Evolutionary conservation across 2,113 vertebrate species (phyloP), one percentile per base, ranked within the genome.

Genomic region (Amblyornis subalaris): DNA sequence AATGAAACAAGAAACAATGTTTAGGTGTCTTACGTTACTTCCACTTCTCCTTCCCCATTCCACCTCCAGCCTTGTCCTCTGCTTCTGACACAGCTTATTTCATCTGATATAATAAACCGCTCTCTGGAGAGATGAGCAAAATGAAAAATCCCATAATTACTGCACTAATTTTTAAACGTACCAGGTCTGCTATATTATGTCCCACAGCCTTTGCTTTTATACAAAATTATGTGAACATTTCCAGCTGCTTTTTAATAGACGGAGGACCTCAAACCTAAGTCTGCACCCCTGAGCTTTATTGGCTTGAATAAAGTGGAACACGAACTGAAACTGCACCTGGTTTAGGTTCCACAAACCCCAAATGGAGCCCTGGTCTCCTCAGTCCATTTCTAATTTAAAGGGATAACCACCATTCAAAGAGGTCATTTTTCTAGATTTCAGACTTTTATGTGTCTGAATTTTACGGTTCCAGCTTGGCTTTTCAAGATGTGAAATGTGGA

Each of bases 331-430:
- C 26, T 79, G 67, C 84, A 96, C 67, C 83, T 90, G 70, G 80
- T 91, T 89, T 90, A 89, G 35, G 77, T 88, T 96, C 94, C 64
- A 64, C 50, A 93, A 93, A 81, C 51, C 58, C 73, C 77, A 85
- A 58, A 85, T 38, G 80, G 23, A 95, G 9, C 20, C 29, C 13
- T 77, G 47, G 14, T 44, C 53, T 85, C 53, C 58, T 65, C 65
- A 71, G 55, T 40, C n/a, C 53, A 51, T 89, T 86, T 88, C 57
- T 88, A 40, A 83, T 86, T 90, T 86, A 91, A 89, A 90, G 33
- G 40, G 42, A 60, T 85, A 83, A 36, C 14, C 21, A 54, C 85
- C 33, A n/a, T 92, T 76, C 64, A 67, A 71, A 29, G 38, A 35
- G 45, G 29, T 58, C 85, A 38, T 76, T 95, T 94, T 81, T 95